Conservation (phyloP, 2,888 invertebrate species). For the Tetramorium bicarinatum region DNA sequence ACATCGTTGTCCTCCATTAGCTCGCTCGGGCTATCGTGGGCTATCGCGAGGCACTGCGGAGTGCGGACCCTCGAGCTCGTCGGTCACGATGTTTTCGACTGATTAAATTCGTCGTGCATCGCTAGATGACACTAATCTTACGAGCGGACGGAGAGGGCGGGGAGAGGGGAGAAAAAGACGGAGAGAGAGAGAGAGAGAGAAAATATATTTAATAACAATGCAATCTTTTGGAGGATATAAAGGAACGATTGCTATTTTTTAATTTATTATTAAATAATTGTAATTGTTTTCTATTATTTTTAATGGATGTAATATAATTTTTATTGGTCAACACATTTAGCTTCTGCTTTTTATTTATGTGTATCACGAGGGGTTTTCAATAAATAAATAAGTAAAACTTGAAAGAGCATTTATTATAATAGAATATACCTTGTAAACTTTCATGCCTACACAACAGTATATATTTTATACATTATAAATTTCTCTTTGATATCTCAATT, state of each 20-base stretch:
- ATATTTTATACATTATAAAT: conserved; percentile 24
- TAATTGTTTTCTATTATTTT: background rate
- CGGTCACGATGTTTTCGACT: conserved; percentile 44
- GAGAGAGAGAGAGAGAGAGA: background rate
- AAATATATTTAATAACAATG: background rate
- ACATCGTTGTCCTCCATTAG: conserved; percentile 43
- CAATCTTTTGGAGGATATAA: background rate
- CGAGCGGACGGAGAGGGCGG: background rate
- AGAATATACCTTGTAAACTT: conserved; percentile 31
- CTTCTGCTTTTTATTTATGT: background rate
- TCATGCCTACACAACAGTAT: conserved; percentile 28
- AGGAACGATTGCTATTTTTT: background rate
- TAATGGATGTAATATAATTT: background rate
- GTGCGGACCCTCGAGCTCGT: background rate
- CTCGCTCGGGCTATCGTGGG: background rate
- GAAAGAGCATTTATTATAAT: conserved; percentile 25
- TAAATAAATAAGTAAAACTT: conserved; percentile 20
- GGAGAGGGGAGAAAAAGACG: background rate
- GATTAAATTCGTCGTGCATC: conserved; percentile 41
- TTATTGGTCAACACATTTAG: background rate
- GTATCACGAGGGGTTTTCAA: background rate
- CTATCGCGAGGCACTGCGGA: conserved; percentile 18
- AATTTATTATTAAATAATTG: background rate
- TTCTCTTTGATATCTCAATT: conserved; percentile 18
- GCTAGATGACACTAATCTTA: conserved; percentile 46